Evolutionary conservation across 2,888 invertebrate genomes (phyloP), one percentile per base, ranked within the genome.

Genomic region (Odontocolon sp.): DNA sequence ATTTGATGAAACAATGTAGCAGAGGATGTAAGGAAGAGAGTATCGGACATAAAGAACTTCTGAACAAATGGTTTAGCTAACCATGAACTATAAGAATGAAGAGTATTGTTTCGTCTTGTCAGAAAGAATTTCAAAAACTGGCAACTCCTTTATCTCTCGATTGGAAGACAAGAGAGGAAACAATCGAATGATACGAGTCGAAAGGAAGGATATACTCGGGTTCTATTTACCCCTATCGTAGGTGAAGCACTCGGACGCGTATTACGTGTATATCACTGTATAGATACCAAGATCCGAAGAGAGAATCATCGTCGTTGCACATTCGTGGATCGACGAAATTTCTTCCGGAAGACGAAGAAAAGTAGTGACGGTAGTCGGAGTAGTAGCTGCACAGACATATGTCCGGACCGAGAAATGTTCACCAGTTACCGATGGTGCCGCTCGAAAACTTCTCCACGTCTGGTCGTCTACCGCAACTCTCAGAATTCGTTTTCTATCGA

Each of bases 391-490:
- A 9, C 18, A 9, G 6, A 33, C 23, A 18, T 33, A 18, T n/a
- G n/a, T n/a, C n/a, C n/a, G n/a, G n/a, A n/a, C 31, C 9, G 33
- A 9, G 3, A 54, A 54, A 54, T 11, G 31, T 54, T 18, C 18
- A 33, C 1, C 1, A 28, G 16, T 54, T 33, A 54, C 33, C 33
- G 33, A 2, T 0, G n/a, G 31, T 31, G 8, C 18, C n/a, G n/a
- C n/a, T n/a, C n/a, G n/a, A 8, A 36, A 54, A 33, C 16, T 31
- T 16, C 26, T 52, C n/a, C n/a, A n/a, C n/a, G 23, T 8, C 18
- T 50, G 50, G 61, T 68, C 71, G 56, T 47, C 33, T 8, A 4
- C 11, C 38, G 2, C 16, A 21, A 40, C 26, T 73, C 52, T 16
- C 16, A 14, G 8, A 21, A 28, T 42, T 31, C 16, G n/a, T 16